phyloP scores from a whole-genome alignment of 2,888 invertebrate genomes.

The Dendrolimus pini region DNA sequence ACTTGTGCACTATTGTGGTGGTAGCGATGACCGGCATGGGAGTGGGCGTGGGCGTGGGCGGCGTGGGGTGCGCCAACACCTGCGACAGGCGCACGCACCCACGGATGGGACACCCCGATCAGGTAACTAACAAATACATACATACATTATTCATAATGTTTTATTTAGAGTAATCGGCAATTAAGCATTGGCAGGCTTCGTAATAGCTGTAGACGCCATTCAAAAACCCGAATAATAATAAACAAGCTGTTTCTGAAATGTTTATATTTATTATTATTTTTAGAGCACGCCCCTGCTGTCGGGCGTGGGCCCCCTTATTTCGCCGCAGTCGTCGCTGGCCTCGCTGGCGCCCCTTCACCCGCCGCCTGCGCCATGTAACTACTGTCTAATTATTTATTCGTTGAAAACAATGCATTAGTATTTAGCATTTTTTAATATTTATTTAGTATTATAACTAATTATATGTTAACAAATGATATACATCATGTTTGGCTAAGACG shows the following conservation, averaged over 20 bases:
- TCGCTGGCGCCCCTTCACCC: slow-evolving; percentile 41
- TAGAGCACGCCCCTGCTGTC: slow-evolving; percentile 65
- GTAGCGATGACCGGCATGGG: slow-evolving; percentile 63
- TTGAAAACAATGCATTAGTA: too few relatives aligned
- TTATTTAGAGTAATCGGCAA: too few relatives aligned
- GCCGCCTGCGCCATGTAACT: slow-evolving; percentile 50
- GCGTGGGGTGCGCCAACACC: slow-evolving; percentile 48
- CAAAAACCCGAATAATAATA: too few relatives aligned
- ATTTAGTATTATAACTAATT: too few relatives aligned
- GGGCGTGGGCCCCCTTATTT: slow-evolving; percentile 52
- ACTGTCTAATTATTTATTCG: background rate
- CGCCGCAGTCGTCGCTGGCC: slow-evolving; percentile 60
- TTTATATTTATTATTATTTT: background rate
- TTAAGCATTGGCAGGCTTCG: too few relatives aligned
- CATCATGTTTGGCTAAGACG: too few relatives aligned
- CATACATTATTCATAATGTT: too few relatives aligned
- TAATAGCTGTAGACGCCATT: too few relatives aligned
- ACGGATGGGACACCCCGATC: slow-evolving; percentile 42
- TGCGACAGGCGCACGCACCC: slow-evolving; percentile 45
- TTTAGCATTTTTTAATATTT: too few relatives aligned
- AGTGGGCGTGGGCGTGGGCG: slow-evolving; percentile 36
- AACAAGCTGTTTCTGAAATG: too few relatives aligned
- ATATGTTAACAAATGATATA: too few relatives aligned
- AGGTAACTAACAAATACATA: slow-evolving; percentile 27
- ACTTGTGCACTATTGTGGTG: too few relatives aligned